Evolutionary conservation across 2,797 vertebrate genomes (phyloP).

Genomic region (Tiaroga cobitis): DNA sequence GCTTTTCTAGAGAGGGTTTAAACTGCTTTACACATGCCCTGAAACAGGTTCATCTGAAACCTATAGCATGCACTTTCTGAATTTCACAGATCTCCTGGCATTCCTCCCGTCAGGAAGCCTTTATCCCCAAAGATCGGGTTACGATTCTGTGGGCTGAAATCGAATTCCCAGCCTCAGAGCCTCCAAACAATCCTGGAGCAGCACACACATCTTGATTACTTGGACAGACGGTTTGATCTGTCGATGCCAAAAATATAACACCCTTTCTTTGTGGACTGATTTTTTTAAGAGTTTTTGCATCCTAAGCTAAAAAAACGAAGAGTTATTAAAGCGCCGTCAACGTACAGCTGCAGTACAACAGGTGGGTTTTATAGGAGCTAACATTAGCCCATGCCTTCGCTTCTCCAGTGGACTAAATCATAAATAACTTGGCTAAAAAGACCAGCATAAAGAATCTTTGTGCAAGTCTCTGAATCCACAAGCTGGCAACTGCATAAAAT

Average conservation of each 20-base stretch:
- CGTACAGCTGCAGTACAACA: conserved; percentile 69
- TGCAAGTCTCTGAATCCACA: conserved; percentile 12
- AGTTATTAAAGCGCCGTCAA: conserved; percentile 49
- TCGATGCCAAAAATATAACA: not conserved
- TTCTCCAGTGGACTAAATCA: conserved; percentile 56
- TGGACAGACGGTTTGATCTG: not conserved
- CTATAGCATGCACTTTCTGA: conserved; percentile 45
- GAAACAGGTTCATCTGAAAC: not conserved
- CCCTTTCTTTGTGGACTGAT: not conserved
- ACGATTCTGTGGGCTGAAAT: conserved; percentile 64
- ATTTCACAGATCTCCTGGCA: conserved; percentile 69
- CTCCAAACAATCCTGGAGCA: conserved; percentile 46
- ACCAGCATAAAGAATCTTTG: conserved; percentile 28
- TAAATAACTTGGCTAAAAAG: conserved; percentile 52
- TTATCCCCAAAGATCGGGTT: conserved; percentile 67
- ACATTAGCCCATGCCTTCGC: conserved; percentile 67
- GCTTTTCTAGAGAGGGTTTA: conserved; percentile 65
- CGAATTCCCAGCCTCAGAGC: conserved; percentile 64
- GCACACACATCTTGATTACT: conserved; percentile 3
- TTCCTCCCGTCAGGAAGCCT: conserved; percentile 57
- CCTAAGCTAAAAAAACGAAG: conserved; percentile 1
- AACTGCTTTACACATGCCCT: conserved; percentile 38
- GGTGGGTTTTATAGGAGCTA: conserved; percentile 74
- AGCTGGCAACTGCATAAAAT: conserved; percentile 25
- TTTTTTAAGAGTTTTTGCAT: not conserved